phyloP scores from a whole-genome alignment of 1,140 invertebrate species.

The Drosophila pruinosa region DNA sequence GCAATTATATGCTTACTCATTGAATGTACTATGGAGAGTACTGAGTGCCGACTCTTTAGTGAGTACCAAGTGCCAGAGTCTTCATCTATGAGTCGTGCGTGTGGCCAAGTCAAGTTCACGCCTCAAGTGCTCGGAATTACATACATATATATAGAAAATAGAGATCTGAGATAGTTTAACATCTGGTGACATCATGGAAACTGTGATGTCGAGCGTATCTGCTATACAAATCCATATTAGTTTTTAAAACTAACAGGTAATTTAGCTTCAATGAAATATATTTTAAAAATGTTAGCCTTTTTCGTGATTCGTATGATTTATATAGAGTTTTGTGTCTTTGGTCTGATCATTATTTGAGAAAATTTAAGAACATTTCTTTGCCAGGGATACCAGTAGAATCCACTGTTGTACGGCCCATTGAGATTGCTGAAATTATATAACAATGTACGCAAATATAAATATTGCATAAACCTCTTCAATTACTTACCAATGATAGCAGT shows the following conservation, averaged over 20 bases:
- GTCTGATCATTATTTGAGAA: constrained; percentile 36
- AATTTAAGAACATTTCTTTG: constrained; percentile 34
- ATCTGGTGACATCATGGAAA: constrained; percentile 35
- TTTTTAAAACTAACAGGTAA: too few species aligned
- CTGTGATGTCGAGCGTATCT: too few species aligned
- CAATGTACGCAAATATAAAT: neutral
- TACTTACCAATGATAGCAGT: constrained; percentile 56
- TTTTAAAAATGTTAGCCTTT: too few species aligned
- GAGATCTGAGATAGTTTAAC: constrained; percentile 35
- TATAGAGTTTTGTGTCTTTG: neutral
- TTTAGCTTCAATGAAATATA: too few species aligned
- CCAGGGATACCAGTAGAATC: constrained; percentile 42
- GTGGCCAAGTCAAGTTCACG: constrained; percentile 57
- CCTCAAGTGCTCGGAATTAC: constrained; percentile 54
- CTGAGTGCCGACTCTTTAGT: neutral
- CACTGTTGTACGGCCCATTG: constrained; percentile 31
- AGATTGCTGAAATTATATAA: constrained; percentile 24
- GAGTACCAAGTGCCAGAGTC: constrained; percentile 2
- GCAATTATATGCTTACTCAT: constrained; percentile 61
- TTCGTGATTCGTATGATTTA: too few species aligned
- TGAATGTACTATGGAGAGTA: constrained; percentile 14
- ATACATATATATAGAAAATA: constrained; percentile 26
- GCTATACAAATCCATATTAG: too few species aligned
- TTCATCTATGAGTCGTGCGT: constrained; percentile 26
- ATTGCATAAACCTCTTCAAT: neutral